phyloP scores from a whole-genome alignment of 2,797 vertebrate species.

The Pogonophryne albipinna region DNA sequence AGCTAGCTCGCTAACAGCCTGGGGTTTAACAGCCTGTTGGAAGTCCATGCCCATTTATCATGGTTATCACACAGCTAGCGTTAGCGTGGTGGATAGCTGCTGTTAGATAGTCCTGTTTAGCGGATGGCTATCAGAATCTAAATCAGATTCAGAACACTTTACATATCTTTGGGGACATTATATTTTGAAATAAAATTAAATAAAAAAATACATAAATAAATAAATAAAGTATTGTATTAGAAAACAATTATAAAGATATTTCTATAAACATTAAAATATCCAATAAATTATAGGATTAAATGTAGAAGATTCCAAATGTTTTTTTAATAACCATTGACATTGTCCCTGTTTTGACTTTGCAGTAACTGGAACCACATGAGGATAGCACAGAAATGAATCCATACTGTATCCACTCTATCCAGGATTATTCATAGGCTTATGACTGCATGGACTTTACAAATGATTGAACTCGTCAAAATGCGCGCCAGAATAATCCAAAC shows the following conservation, averaged over 20 bases:
- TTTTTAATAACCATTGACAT: too few relatives aligned
- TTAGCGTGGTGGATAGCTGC: slow-evolving; percentile 44
- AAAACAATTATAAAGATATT: too few relatives aligned
- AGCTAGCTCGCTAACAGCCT: slow-evolving; percentile 34
- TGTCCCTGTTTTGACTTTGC: too few relatives aligned
- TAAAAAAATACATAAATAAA: too few relatives aligned
- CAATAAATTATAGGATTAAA: too few relatives aligned
- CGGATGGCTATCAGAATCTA: neutral
- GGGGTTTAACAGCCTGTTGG: slow-evolving; percentile 53
- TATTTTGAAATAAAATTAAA: too few relatives aligned
- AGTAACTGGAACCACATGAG: neutral
- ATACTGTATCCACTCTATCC: neutral
- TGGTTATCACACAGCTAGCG: slow-evolving; percentile 45
- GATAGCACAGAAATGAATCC: too few relatives aligned
- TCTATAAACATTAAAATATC: too few relatives aligned
- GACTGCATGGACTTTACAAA: neutral
- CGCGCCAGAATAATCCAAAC: neutral
- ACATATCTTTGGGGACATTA: too few relatives aligned
- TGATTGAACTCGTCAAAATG: neutral
- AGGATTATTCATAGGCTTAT: neutral
- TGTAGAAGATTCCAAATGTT: too few relatives aligned
- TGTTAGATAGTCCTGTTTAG: slow-evolving; percentile 2
- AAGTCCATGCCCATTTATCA: slow-evolving; percentile 73
- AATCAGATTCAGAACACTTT: too few relatives aligned
- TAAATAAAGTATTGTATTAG: too few relatives aligned